Evolutionary conservation across 1,140 invertebrate genomes (phyloP), one percentile per base, ranked within the genome.

Genomic region (Aphelinus atriplicis): DNA sequence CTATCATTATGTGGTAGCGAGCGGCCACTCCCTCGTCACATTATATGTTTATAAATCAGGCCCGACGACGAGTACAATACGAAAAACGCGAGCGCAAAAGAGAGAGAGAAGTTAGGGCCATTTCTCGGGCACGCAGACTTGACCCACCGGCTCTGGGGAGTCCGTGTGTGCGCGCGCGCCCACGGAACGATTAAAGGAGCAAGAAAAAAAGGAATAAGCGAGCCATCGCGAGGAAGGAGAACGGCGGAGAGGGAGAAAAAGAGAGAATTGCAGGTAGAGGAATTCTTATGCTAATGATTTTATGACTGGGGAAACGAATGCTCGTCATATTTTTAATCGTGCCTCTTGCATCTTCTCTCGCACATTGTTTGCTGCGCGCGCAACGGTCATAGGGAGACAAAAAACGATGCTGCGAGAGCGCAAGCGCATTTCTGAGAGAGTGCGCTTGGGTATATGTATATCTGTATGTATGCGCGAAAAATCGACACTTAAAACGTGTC

Each of bases 241-340:
- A 61, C 55, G 46, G 26, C 43, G 68, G 58, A 71, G 46, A 75
- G 57, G 72, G 9, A 67, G 66, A 69, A 50, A 62, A 48, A 60
- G 66, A 81, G 78, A 71, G 78, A 71, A 67, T 71, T 76, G 74
- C 87, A 88, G 87, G 86, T 88, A 88, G 83, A 87, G 79, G 82
- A 88, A 88, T 88, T 88, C 85, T 88, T 88, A 88, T 88, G 87
- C 87, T 88, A 88, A 88, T 88, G 85, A 88, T 87, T 88, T 87
- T 88, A 88, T 87, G 87, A 88, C 86, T 83, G 82, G 86, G 86
- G 84, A 87, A 88, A 88, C 85, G 86, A 88, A 88, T 86, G 83
- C 85, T 87, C 85, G 83, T 88, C 87, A 88, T 88, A 88, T 88
- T 88, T 87, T 86, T 87, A 87, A 87, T 88, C 86, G 83, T 81